Base-by-base conservation (phyloP, 2,113 vertebrate species). In the Neogale vison region DNA sequence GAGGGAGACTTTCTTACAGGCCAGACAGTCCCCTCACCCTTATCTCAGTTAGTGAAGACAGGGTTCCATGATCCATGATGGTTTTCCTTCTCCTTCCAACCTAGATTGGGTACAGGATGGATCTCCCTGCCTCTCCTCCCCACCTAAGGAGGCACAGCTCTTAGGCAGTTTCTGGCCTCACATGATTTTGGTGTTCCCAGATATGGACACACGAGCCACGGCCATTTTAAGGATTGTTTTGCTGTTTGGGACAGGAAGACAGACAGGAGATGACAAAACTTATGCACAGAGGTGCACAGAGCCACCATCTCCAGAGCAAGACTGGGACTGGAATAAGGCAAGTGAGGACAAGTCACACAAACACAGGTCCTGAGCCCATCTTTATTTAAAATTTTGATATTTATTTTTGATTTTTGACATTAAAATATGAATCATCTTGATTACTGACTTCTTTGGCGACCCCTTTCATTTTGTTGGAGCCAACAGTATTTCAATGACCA, bases 361-460 rank as follows among this genome's bases (percentile, higher is more conserved):
- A 36, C 36, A 31, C 59, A 79, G 65, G 11, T 10, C 57, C 45
- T 34, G 61, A 80, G 9, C 26, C 23, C 31, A 15, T 71, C 79
- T 96, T 88, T 80, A 86, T 72, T 84, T 85, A 45, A 95, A 86
- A 86, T 63, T 39, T 77, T 31, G 42, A 52, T 82, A n/a, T 79
- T 86, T 61, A 8, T 93, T 84, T 17, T 69, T 3, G 9, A 31
- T n/a, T 88, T 61, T 96, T 42, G 69, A 26, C n/a, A 59, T 47
- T 90, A n/a, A 63, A 86, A 77, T 72, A 52, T 72, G n/a, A 88
- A 61, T 67, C 13, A 31, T 92, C 20, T 72, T 81, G 47, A n/a
- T 77, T 91, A 65, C 50, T 91, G 42, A 50, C 26, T 59, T 83
- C 24, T 84, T 69, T 81, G 21, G 29, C 29, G 14, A 4, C 13